phyloP scores from a whole-genome alignment of 2,797 vertebrate species.

The Sebastes kiyomatsui region DNA sequence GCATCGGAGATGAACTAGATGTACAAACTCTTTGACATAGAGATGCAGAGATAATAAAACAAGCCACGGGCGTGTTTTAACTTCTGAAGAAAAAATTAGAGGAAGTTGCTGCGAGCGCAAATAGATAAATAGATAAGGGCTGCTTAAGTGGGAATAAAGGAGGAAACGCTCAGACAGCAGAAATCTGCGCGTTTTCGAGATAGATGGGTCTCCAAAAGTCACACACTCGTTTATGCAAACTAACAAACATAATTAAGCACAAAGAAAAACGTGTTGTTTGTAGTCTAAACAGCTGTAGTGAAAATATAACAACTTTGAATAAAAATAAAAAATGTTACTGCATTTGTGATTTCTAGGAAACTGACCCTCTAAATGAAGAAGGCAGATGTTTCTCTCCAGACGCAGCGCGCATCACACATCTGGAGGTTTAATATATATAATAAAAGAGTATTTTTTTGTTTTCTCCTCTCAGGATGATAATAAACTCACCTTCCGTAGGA shows the following conservation, averaged over 20 bases:
- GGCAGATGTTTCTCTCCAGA: conserved; percentile 11
- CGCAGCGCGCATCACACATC: background rate
- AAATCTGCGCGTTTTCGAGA: conserved; percentile 47
- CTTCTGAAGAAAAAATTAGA: conserved; percentile 79
- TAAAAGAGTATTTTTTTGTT: background rate
- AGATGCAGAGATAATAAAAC: conserved; percentile 75
- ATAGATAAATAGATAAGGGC: conserved; percentile 75
- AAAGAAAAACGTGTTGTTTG: background rate
- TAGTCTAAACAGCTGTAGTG: background rate
- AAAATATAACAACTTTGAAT: conserved; percentile 25
- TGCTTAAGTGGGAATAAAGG: conserved; percentile 40
- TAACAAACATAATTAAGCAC: background rate
- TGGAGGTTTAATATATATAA: no score
- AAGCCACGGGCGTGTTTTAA: conserved; percentile 74
- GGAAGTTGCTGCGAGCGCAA: conserved; percentile 78
- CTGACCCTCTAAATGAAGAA: background rate
- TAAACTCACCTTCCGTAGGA: conserved; percentile 81
- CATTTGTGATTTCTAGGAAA: conserved; percentile 3
- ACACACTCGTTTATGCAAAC: background rate
- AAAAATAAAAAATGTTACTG: background rate
- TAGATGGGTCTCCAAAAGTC: conserved; percentile 32
- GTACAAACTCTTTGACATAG: conserved; percentile 57
- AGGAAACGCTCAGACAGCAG: conserved; percentile 52
- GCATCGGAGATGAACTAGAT: conserved; percentile 31
- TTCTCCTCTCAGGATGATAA: background rate